Percentiles rank a stretch among this genome's conserved stretches.
phyloP scores from a whole-genome alignment of 2,888 invertebrate species.

The Pandemis cinnamomeana region DNA sequence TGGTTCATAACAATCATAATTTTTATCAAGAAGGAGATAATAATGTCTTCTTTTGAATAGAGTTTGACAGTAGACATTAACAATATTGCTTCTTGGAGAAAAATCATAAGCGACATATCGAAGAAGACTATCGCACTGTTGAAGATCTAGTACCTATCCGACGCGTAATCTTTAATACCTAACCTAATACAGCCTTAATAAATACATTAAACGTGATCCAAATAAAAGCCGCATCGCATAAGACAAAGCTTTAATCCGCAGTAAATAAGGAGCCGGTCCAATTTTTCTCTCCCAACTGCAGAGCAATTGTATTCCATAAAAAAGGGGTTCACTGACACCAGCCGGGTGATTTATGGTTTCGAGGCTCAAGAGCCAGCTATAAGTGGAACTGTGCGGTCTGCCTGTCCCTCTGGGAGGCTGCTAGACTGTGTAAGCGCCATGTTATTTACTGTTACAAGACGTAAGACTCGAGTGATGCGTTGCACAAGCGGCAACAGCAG shows the following conservation, averaged over 20 bases:
- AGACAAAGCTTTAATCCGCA: neutral
- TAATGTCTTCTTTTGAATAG: too few relatives aligned
- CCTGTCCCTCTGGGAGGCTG: constrained; percentile 28
- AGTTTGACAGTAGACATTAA: too few relatives aligned
- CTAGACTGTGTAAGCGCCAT: constrained; percentile 15
- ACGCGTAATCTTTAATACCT: too few relatives aligned
- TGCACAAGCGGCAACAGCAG: neutral
- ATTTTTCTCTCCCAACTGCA: constrained; percentile 35
- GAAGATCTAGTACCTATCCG: too few relatives aligned
- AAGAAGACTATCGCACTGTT: too few relatives aligned
- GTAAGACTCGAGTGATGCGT: neutral
- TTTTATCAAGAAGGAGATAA: too few relatives aligned
- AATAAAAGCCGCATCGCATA: too few relatives aligned
- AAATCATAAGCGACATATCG: too few relatives aligned
- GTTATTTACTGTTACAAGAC: constrained; percentile 33
- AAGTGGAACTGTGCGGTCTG: constrained; percentile 37
- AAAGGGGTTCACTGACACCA: constrained; percentile 33
- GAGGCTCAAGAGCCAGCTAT: constrained; percentile 14
- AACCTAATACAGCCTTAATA: too few relatives aligned
- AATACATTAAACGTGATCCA: neutral
- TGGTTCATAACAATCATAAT: too few relatives aligned
- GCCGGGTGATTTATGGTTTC: constrained; percentile 30
- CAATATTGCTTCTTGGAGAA: too few relatives aligned
- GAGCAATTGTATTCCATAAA: constrained; percentile 35
- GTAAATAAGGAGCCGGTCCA: constrained; percentile 24